Evolutionary conservation across 2,888 invertebrate genomes (phyloP), one percentile per base, ranked within the genome.

Genomic region (Lypha dubia): DNA sequence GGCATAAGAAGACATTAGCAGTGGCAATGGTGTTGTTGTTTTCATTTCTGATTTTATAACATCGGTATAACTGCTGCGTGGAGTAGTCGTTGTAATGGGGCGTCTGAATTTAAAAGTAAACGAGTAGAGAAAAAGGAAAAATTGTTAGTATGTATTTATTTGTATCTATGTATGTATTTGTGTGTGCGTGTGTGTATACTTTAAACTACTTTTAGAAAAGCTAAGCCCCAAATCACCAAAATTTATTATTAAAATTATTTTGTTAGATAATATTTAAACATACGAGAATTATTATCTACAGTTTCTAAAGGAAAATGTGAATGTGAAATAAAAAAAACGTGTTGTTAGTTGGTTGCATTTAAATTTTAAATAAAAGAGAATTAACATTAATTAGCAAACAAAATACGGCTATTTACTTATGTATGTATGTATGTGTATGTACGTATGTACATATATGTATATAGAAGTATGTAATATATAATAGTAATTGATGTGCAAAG

Each of bases 21-120:
- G 84, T 3, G 91, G 91, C 79, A 90, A 73, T 20, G 91, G 90
- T 17, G 92, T 92, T 11, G 90, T 88, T n/a, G 82, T 62, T 70
- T 77, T 84, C 51, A 76, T 63, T 70, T 68, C 73, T 38, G 46
- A 24, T 6, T 77, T 76, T 87, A 86, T 73, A 68, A 58, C 68
- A 63, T 84, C 81, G 28, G 84, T 86, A 70, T 87, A 81, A 56
- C 44, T 79, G 70, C 46, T 82, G 41, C 87, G 88, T 41, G 91
- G 88, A 56, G 92, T 91, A 24, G 92, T 91, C 41, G 91, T 90
- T 76, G 91, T 90, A 82, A 92, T 92, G 86, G 92, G 92, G 67
- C 92, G 92, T 84, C 92, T 92, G 84, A 7, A 76, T 75, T 58
- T 11, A 41, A 20, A 70, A 8, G 41, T 9, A 73, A 73, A 74